Evolutionary conservation across 2,113 vertebrate species (phyloP), one percentile per base, ranked within the genome.

Genomic region (Gobiocypris rarus): DNA sequence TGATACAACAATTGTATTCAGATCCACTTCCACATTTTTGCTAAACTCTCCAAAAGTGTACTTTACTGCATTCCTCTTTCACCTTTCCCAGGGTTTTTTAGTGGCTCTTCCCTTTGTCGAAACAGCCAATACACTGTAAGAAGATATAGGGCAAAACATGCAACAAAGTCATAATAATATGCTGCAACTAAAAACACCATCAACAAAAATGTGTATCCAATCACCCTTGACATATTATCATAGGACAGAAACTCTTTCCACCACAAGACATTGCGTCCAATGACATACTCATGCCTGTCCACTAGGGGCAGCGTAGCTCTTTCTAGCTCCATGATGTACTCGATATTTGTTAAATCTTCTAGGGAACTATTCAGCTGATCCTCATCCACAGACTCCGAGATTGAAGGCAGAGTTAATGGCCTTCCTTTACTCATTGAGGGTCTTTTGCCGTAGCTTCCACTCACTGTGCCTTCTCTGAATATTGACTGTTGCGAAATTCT

Each of bases 81-180:
- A 3, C 59, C 52, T 65, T 73, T 67, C 71, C 9, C 85, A 78
- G 83, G 84, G 58, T 84, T 94, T 95, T 93, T 94, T 90, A 81
- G 93, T 50, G 89, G 90, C 86, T 90, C 92, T 89, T 81, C 91
- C 71, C 89, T 89, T 91, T 95, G 94, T 2, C 90, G 94, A 75
- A 90, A 97, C 2, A 99, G 91, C 96, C 96, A 97, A 70, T 94
- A 95, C 87, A 98, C 85, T 43, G 96, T 96, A 77, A 97, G 93
- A 81, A 99, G 82, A 83, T 97, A 99, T 65, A 99, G 94, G 0
- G 92, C 93, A 87, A 97, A 95, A 86, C 96, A 97, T 79, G 96
- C 95, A 61, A 96, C 93, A 83, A 99, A 95, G 92, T 98, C 97
- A 88, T 96, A 98, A 85, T 96, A 91, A 79, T 96, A 96, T 17